Conservation (phyloP, 2,888 invertebrate species). For the Sesamia inferens region DNA sequence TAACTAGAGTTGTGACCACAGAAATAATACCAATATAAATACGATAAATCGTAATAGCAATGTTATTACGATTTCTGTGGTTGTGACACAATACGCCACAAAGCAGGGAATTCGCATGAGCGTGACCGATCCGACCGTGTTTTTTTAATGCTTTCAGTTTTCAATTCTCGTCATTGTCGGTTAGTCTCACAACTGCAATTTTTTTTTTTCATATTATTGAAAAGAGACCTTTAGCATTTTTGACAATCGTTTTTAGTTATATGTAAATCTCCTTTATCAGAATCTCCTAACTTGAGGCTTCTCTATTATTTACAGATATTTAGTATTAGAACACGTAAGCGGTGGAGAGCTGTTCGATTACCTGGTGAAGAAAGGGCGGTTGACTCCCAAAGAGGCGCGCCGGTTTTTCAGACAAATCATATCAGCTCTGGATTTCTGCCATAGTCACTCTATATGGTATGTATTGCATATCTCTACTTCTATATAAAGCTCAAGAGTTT, state of each 20-base stretch:
- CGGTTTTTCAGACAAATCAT: slow-evolving; percentile 99
- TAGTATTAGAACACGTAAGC: slow-evolving; percentile 99
- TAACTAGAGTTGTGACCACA: too few species aligned
- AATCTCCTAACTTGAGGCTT: background rate
- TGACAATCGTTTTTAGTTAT: background rate
- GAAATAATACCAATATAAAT: too few species aligned
- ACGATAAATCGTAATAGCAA: too few species aligned
- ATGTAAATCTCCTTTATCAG: background rate
- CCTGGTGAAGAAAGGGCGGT: slow-evolving; percentile 98
- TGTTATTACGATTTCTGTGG: too few species aligned
- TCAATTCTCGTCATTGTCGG: too few species aligned
- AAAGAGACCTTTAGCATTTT: background rate
- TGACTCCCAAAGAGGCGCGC: slow-evolving; percentile 99
- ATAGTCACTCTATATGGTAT: slow-evolving; percentile 99
- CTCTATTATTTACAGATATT: slow-evolving; percentile 92
- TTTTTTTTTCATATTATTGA: too few species aligned
- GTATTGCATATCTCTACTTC: slow-evolving; percentile 62
- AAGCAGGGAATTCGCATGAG: too few species aligned
- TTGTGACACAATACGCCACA: too few species aligned
- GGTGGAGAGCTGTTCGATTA: slow-evolving; percentile 99
- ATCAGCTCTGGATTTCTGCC: slow-evolving; percentile 99
- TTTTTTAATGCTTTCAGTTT: too few species aligned
- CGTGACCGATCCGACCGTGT: too few species aligned
- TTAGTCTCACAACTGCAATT: too few species aligned
- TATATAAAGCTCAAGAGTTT: too few species aligned